Evolutionary conservation across 2,888 invertebrate genomes (phyloP).

Genomic region (Drosophila anomelani): DNA sequence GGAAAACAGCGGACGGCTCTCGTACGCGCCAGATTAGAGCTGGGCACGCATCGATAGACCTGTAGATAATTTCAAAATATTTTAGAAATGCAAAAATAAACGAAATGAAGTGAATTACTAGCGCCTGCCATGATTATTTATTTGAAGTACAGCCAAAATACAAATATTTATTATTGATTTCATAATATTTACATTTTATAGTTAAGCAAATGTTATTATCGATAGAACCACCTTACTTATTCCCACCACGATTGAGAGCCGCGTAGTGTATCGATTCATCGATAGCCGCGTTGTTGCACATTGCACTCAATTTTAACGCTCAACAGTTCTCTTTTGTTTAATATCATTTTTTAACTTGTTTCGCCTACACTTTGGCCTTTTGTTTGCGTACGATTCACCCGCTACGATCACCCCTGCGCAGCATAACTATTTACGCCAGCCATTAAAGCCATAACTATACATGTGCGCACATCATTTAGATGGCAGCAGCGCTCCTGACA

Average conservation of each 20-base stretch:
- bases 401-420: neutral
- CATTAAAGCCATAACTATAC: neutral
- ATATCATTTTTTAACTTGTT: conserved; percentile 1
- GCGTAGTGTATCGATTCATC: conserved; percentile 7
- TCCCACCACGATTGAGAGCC: neutral
- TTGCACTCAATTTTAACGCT: conserved; percentile 10
- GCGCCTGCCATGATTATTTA: neutral
- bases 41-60: neutral
- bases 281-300: neutral
- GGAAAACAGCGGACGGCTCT: neutral
- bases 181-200: neutral
- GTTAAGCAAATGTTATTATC: too few relatives aligned
- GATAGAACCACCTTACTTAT: neutral
- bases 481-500: neutral
- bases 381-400: neutral
- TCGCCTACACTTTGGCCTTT: neutral
- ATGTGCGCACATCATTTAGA: conserved; percentile 38
- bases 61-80: neutral
- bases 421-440: neutral
- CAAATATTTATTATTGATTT: neutral
- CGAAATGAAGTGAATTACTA: too few relatives aligned
- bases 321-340: conserved; percentile 20
- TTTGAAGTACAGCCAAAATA: neutral
- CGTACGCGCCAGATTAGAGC: conserved; percentile 5
- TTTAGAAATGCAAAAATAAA: neutral